Evolutionary conservation across 2,797 vertebrate species (phyloP).

Genomic region (Arnoldichthys spilopterus): DNA sequence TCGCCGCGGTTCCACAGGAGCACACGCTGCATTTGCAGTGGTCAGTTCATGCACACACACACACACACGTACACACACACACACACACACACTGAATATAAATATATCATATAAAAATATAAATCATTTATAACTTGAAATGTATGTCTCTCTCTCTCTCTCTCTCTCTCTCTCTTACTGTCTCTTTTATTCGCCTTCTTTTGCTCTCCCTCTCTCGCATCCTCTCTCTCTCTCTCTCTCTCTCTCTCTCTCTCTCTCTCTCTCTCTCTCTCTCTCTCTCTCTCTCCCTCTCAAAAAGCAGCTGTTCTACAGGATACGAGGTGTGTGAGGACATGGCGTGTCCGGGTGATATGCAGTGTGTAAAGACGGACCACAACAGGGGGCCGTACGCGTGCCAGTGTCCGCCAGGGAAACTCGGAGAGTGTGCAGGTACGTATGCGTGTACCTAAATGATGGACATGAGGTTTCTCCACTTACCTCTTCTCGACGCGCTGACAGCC

Average conservation of each 20-base stretch:
- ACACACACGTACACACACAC: no score
- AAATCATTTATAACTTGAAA: neutral
- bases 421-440: slow-evolving; percentile 85
- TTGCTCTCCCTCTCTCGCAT: neutral
- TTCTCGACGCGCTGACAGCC: no score
- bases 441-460: no score
- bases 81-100: neutral
- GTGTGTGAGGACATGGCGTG: slow-evolving; percentile 91
- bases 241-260: no score
- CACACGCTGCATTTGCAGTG: slow-evolving; percentile 90
- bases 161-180: neutral
- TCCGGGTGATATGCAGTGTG: slow-evolving; percentile 95
- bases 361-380: slow-evolving; percentile 84
- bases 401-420: slow-evolving; percentile 92
- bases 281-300: no score
- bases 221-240: neutral
- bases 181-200: neutral
- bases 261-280: no score
- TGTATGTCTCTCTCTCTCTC: neutral
- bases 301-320: slow-evolving; percentile 81
- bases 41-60: slow-evolving; percentile 73
- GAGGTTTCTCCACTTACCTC: no score
- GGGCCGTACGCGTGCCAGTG: slow-evolving; percentile 93
- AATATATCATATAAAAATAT: neutral
- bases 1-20: slow-evolving; percentile 91